Evolutionary conservation across 37 sponge, comb jelly and placozoan genomes (phyloP), one percentile per base, ranked within the genome.

Genomic region (Hormiphora californensis): DNA sequence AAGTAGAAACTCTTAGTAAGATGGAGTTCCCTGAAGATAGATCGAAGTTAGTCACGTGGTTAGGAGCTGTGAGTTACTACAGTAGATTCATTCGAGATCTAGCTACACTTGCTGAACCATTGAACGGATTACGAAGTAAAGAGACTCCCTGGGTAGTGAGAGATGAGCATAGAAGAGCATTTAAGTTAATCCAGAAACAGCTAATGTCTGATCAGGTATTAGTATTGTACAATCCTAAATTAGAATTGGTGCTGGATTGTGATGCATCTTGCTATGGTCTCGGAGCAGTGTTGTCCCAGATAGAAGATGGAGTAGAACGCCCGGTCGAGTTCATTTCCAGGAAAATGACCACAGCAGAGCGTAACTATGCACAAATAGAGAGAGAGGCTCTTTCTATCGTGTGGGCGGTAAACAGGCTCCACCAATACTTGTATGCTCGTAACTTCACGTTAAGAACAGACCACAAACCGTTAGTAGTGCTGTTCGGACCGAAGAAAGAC

Each of bases 241-340:
- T 32, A 32, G 22, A 19, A 21, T 43, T 87, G 63, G 37, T 37
- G 21, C 39, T 87, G 9, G 63, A 55, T 34, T 32, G 86, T 35
- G 90, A 90, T 62, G 90, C 90, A 12, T 90, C 88, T 21, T 44
- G 85, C 0, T 68, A 86, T 54, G 90, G 90, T 69, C 35, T 90
- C 41, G 90, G 90, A 21, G 90, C 87, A 17, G 87, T 90, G 12
- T 49, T 90, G 19, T 87, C 90, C 0, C 85, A 81, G n/a, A 69
- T 40, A 28, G 44, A 28, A 69, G 54, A 90, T 73, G 85, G 88
- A 0, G 34, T 22, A 12, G 91, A 89, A n/a, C 65, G 78, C 22
- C 90, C 90, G 0, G 44, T 92, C 0, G 89, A 91, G 7, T 89
- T 61, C 53, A 91, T 91, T 15, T 92, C 90, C 0, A 86, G 92